A percentile compares a stretch with the other conserved stretches of the same genome.
Evolutionary conservation across 2,888 invertebrate genomes (phyloP).

Genomic region (Troides aeacus): DNA sequence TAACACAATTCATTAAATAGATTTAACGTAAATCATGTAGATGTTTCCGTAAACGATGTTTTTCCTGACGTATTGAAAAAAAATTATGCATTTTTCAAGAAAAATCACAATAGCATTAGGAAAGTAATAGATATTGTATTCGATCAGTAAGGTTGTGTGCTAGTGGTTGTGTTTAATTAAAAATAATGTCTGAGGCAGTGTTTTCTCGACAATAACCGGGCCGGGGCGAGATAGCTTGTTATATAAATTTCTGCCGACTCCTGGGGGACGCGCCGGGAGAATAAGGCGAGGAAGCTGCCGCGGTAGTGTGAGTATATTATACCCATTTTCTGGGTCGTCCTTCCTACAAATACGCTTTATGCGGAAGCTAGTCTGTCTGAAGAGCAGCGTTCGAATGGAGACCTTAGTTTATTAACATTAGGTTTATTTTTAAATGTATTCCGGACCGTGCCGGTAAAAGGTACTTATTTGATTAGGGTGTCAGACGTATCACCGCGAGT

Average conservation of each 20-base stretch:
- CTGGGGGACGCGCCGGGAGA: constrained; percentile 73
- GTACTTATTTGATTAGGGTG: constrained; percentile 81
- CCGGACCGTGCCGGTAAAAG: constrained; percentile 67
- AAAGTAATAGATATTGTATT: constrained; percentile 29
- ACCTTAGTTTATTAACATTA: constrained; percentile 45
- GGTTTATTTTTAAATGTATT: constrained; percentile 42
- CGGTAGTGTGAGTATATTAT: constrained; percentile 79
- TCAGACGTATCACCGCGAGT: constrained; percentile 79
- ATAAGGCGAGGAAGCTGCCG: constrained; percentile 69
- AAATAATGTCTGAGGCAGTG: constrained; percentile 75
- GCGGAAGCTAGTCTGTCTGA: constrained; percentile 73
- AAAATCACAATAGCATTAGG: not conserved
- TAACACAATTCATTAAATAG: constrained; percentile 31
- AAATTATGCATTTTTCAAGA: not conserved
- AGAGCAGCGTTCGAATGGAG: constrained; percentile 41
- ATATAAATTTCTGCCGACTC: constrained; percentile 78
- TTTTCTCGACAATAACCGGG: constrained; percentile 75
- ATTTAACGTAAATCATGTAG: not conserved
- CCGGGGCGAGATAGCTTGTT: constrained; percentile 77
- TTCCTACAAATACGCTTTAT: constrained; percentile 81
- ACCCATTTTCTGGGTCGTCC: constrained; percentile 81
- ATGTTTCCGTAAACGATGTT: not conserved
- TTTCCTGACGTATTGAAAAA: not conserved
- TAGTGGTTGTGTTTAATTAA: constrained; percentile 75
- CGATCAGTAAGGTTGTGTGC: constrained; percentile 55